A percentile compares a stretch with the other conserved stretches of the same genome.
Evolutionary conservation across 2,113 vertebrate genomes (phyloP).

Genomic region (Mustelus asterias): DNA sequence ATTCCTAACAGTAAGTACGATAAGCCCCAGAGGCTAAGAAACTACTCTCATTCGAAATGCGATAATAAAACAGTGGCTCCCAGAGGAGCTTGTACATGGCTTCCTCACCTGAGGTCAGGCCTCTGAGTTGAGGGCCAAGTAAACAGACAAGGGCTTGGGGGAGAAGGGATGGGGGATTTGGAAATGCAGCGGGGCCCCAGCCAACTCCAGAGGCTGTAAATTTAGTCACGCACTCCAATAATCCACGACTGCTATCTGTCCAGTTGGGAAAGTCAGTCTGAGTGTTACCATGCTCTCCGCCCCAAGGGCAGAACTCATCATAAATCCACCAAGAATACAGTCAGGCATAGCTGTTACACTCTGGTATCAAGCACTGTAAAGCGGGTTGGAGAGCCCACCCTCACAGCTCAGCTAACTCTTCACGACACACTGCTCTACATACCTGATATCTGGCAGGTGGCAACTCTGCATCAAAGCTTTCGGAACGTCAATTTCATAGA

Average conservation of each 20-base stretch:
- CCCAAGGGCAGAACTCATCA: too few relatives aligned
- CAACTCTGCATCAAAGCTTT: too few relatives aligned
- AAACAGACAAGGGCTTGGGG: background rate
- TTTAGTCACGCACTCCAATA: background rate
- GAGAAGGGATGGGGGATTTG: background rate
- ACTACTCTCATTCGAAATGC: background rate
- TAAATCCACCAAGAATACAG: background rate
- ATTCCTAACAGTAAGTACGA: background rate
- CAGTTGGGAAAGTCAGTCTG: background rate
- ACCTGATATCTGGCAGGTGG: background rate
- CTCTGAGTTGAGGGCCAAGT: background rate
- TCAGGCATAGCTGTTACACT: background rate
- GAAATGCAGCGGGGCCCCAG: background rate
- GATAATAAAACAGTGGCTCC: background rate
- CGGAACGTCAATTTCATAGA: too few relatives aligned
- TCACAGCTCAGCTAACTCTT: background rate
- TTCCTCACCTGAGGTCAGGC: slow-evolving; percentile 1
- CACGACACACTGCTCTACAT: background rate
- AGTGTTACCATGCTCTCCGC: background rate
- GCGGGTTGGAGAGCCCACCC: background rate
- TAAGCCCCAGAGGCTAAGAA: background rate
- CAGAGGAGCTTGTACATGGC: background rate
- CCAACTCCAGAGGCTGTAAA: background rate
- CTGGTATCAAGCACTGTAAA: background rate
- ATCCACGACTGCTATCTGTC: background rate